phyloP scores from a whole-genome alignment of 1,140 invertebrate species.

The Leptinotarsa texana region DNA sequence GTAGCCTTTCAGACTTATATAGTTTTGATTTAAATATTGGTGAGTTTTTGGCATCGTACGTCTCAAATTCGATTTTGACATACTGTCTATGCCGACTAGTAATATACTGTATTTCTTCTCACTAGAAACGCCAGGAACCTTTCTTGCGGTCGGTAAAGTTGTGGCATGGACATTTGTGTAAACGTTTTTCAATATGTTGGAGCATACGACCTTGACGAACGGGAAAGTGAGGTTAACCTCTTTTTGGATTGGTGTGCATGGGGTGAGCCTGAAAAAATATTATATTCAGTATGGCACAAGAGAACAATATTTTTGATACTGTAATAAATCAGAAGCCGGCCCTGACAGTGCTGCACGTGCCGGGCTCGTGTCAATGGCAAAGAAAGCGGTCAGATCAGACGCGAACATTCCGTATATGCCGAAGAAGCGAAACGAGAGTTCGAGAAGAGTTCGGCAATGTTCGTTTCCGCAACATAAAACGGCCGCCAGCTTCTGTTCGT shows the following conservation, averaged over 20 bases:
- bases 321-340: too few relatives aligned
- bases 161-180: slow-evolving; percentile 60
- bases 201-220: slow-evolving; percentile 53
- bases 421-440: too few relatives aligned
- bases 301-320: too few relatives aligned
- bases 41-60: slow-evolving; percentile 77
- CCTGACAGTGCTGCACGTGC: too few relatives aligned
- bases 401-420: too few relatives aligned
- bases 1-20: slow-evolving; percentile 64
- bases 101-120: slow-evolving; percentile 63
- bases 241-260: slow-evolving; percentile 55
- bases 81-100: slow-evolving; percentile 79
- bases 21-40: slow-evolving; percentile 63
- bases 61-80: slow-evolving; percentile 77
- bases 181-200: slow-evolving; percentile 53
- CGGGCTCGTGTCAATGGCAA: too few relatives aligned
- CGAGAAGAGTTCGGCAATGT: too few relatives aligned
- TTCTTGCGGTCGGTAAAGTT: slow-evolving; percentile 48
- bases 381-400: too few relatives aligned
- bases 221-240: slow-evolving; percentile 52
- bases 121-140: slow-evolving; percentile 24
- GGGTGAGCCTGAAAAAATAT: slow-evolving; percentile 52
- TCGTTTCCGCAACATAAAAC: too few relatives aligned
- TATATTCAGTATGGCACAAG: too few relatives aligned
- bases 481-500: too few relatives aligned